Evolutionary conservation across 2,888 invertebrate species (phyloP), one percentile per base, ranked within the genome.

Genomic region (Acronicta psi): DNA sequence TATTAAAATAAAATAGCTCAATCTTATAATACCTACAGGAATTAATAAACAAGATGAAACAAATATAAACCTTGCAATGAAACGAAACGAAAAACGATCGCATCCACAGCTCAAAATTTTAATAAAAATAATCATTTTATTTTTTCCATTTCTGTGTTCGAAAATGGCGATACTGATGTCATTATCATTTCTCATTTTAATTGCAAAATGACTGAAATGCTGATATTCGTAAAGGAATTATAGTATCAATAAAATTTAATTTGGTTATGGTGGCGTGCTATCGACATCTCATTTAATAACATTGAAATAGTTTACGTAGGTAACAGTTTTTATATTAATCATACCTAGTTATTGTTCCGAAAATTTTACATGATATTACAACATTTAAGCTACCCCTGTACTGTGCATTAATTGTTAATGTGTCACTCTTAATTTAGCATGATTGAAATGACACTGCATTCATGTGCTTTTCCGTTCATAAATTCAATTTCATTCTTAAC

Each of bases 131-230:
- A 29, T 1, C 16, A 38, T 38, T 10, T 46, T 13, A 20, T 14
- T 11, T 46, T 29, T 37, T 34, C 16, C 40, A 42, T 51, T 51
- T 52, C n/a, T 46, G 3, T 14, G 38, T 42, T n/a, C 20, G 43
- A 23, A 43, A 14, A 16, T 25, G 31, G 18, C 31, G 17, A 38
- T 41, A 8, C 38, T 44, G 38, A 18, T 44, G 2, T 36, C 7
- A 47, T 44, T 43, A 11, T 13, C 14, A 3, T 13, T 46, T 45
- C 29, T 1, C 17, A 50, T 42, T 46, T 57, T 53, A 50, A 69
- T 46, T 14, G 4, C n/a, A 25, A 37, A 18, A 23, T 20, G 25
- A 17, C 34, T 38, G 23, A 61, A 57, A 38, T 29, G 1, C 13
- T 14, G 13, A 29, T 16, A 52, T 7, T 17, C 11, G 18, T 18